Evolutionary conservation across 2,797 vertebrate genomes (phyloP).

Genomic region (Enteromius trimaculatus): DNA sequence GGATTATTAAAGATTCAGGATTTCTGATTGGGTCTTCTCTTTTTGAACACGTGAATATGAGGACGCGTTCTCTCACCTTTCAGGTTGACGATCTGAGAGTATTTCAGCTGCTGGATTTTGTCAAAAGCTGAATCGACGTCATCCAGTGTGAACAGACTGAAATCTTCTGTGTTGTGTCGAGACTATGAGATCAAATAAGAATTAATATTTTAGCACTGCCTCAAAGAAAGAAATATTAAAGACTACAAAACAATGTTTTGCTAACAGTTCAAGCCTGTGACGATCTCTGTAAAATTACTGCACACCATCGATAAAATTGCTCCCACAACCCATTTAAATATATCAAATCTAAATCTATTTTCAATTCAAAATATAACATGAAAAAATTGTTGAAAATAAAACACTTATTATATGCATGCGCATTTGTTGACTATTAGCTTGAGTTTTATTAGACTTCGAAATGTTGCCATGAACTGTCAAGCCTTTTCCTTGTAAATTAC

Average conservation of each 20-base stretch:
- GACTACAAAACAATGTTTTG: too few relatives aligned
- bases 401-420: not conserved
- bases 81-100: conserved; percentile 97
- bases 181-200: conserved; percentile 78
- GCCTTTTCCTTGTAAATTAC: not conserved
- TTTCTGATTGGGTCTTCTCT: not conserved
- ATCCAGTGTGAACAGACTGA: conserved; percentile 92
- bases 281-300: too few relatives aligned
- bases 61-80: conserved; percentile 82
- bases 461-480: not conserved
- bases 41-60: not conserved
- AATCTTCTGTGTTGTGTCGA: conserved; percentile 97
- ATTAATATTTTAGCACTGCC: conserved; percentile 6
- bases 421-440: not conserved
- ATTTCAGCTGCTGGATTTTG: conserved; percentile 98
- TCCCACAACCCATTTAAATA: not conserved
- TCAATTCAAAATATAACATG: not conserved
- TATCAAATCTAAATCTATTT: not conserved
- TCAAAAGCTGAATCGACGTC: conserved; percentile 98
- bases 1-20: not conserved
- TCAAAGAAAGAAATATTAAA: not conserved
- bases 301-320: not conserved
- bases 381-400: not conserved
- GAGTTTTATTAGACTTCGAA: not conserved
- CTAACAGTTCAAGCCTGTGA: not conserved